Conservation (phyloP, 1,140 invertebrate species). For the Neotoxoptera formosana region DNA sequence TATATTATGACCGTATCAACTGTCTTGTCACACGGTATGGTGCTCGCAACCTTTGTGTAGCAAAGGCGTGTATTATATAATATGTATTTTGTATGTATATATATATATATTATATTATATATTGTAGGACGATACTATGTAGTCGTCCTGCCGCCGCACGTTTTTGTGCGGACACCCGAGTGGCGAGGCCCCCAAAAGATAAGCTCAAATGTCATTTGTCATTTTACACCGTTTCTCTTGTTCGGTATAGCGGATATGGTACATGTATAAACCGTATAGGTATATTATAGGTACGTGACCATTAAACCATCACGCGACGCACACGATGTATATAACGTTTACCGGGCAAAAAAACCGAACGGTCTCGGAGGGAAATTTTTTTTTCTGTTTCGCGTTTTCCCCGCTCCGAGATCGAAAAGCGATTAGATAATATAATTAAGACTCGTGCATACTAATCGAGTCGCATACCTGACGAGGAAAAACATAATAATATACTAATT, state of each 20-base stretch:
- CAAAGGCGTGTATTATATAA: not conserved
- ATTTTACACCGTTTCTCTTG: constrained; percentile 25
- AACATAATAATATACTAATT: not conserved
- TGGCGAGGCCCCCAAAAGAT: not conserved
- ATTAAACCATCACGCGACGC: not conserved
- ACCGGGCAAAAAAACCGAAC: not conserved
- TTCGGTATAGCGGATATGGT: not conserved
- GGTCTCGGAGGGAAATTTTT: not conserved
- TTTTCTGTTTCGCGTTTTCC: not conserved
- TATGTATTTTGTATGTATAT: not conserved
- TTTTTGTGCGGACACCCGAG: not conserved
- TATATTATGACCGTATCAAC: not conserved
- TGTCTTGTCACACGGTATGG: not conserved
- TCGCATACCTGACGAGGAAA: not conserved
- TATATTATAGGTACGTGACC: not conserved
- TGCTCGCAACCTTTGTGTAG: not conserved
- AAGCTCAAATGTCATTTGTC: constrained; percentile 42
- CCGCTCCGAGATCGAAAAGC: not conserved
- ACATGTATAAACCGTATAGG: not conserved
- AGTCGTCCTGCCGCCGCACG: not conserved
- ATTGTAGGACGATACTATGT: not conserved
- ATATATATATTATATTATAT: too few species aligned
- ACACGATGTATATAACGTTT: not conserved
- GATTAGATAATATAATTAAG: not conserved
- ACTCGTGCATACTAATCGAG: not conserved